Evolutionary conservation across 2,113 vertebrate genomes (phyloP).

Genomic region (Caloenas nicobarica): DNA sequence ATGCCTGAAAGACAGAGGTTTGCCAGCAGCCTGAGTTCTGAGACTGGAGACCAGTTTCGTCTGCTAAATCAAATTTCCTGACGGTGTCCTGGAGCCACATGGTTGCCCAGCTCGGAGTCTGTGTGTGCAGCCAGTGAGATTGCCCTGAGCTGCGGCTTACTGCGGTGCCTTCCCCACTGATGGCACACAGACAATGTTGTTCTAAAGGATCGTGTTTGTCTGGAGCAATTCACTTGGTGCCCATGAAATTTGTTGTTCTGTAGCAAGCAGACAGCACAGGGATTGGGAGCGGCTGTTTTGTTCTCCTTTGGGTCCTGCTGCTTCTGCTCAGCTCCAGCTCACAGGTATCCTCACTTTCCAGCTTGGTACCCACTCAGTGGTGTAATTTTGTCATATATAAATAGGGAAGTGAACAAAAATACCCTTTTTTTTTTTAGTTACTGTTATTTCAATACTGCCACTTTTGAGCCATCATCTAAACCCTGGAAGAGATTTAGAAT

Average conservation of each 20-base stretch:
- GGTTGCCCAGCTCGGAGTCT: fast-evolving
- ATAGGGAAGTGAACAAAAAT: background rate
- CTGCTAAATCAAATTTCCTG: background rate
- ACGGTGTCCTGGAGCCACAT: background rate
- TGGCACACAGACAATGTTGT: background rate
- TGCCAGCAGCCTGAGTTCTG: background rate
- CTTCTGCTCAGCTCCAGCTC: background rate
- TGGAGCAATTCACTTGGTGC: background rate
- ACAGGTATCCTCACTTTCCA: background rate
- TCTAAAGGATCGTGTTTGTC: background rate
- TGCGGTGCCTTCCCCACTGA: background rate
- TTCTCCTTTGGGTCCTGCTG: background rate
- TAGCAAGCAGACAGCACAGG: background rate
- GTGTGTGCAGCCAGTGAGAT: background rate
- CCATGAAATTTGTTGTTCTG: background rate
- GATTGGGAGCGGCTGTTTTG: background rate
- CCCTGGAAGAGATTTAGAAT: background rate
- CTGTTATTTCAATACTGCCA: background rate
- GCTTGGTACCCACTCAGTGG: background rate
- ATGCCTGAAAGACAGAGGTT: background rate
- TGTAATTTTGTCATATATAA: background rate
- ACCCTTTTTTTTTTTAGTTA: background rate
- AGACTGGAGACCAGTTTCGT: background rate
- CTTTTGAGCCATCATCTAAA: background rate
- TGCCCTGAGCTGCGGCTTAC: background rate